Base-by-base conservation (phyloP, 2,888 invertebrate genomes). In the Diaphora mendica region DNA sequence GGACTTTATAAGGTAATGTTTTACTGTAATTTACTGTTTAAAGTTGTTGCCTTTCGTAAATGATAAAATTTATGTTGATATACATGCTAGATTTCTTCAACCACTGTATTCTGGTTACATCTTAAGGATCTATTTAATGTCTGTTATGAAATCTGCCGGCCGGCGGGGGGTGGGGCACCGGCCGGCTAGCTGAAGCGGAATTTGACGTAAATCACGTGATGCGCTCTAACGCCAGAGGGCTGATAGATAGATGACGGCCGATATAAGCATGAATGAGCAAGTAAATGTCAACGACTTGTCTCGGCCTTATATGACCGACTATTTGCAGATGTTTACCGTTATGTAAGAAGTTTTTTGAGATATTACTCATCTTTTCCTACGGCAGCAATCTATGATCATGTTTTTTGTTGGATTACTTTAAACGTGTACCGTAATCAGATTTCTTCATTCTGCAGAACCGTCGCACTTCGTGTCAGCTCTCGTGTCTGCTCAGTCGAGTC, bases 151-250 rank as follows among this genome's bases (percentile, higher is more conserved):
- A 75, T 73, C 72, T 73, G 85, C 85, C 87, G 91, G 91, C 88
- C 74, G 77, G 78, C 73, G 74, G 68, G 76, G 76, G 79, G 73
- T 73, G 71, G 76, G 81, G 78, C 79, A 81, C 87, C 89, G 87
- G 88, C 86, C 86, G 89, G 88, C 82, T 74, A 80, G 79, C 77
- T 83, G 78, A 79, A 78, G 75, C 75, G 62, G 66, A 70, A 81
- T 82, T 79, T 89, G 88, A 87, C 87, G 83, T 82, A 75, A 85
- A 81, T 85, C 89, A 91, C 89, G 90, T 90, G 90, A 85, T 84
- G 30, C 62, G 62, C 30, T 62, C 77, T 76, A 79, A 84, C 73
- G 78, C 75, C 62, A 65, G 48, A 44, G 59, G 70, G 65, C 65
- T 48, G 55, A 71, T 71, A 67, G 68, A 79, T 73, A 62, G 68